phyloP scores from a whole-genome alignment of 2,888 invertebrate species.

The Entomobrya multifasciata region DNA sequence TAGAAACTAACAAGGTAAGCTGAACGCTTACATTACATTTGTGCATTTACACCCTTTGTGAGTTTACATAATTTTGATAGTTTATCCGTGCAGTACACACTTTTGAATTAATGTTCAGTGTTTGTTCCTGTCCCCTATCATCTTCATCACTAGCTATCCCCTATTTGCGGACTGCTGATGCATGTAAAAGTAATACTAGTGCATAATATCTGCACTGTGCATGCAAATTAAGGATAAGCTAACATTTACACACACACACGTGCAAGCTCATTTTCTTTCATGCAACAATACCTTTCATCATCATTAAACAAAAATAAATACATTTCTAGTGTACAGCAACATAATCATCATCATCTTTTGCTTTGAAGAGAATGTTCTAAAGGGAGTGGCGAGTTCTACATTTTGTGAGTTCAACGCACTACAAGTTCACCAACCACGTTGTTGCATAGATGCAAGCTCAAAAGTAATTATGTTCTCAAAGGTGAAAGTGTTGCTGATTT shows the following conservation, averaged over 20 bases:
- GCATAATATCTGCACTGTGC: too few relatives aligned
- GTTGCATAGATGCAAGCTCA: constrained; percentile 33
- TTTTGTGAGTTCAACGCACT: constrained; percentile 41
- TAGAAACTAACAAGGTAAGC: constrained; percentile 36
- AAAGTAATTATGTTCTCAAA: constrained; percentile 62
- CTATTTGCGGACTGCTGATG: too few relatives aligned
- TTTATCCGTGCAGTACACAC: not conserved
- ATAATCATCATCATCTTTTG: not conserved
- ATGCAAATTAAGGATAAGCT: constrained; percentile 18
- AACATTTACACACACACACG: constrained; percentile 2
- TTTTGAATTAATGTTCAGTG: not conserved
- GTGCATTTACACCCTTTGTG: constrained; percentile 13
- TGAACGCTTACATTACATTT: not conserved
- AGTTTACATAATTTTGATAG: not conserved
- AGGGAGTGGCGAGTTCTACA: not conserved
- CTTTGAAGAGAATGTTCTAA: not conserved
- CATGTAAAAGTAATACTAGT: not conserved
- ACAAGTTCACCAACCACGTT: constrained; percentile 11
- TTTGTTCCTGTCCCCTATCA: constrained; percentile 6
- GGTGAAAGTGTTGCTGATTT: not conserved
- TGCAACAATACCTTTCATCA: constrained; percentile 65
- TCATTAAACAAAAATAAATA: constrained; percentile 32
- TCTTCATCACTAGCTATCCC: not conserved
- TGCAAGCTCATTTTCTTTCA: constrained; percentile 50
- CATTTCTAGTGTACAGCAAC: not conserved